Conservation (phyloP, 2,888 invertebrate genomes). For the Linyphia triangularis region DNA sequence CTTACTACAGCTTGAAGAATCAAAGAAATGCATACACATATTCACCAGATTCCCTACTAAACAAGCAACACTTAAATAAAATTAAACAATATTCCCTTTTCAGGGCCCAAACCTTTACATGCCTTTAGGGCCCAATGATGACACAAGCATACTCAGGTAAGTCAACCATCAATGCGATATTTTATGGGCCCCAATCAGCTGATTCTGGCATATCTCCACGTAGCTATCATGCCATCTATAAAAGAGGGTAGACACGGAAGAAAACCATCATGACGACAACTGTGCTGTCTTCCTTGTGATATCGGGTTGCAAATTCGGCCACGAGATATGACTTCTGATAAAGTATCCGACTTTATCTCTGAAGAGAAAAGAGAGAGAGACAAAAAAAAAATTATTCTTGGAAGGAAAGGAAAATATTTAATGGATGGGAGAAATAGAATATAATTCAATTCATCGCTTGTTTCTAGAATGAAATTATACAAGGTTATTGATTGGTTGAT, state of each 20-base stretch:
- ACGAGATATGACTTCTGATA: background rate
- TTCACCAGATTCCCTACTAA: background rate
- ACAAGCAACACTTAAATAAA: too few relatives aligned
- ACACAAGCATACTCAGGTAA: too few relatives aligned
- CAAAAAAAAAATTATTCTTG: background rate
- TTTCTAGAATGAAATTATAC: too few relatives aligned
- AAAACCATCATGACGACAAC: conserved; percentile 3
- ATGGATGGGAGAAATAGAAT: too few relatives aligned
- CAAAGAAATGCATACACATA: background rate
- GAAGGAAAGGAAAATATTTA: background rate
- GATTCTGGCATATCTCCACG: background rate
- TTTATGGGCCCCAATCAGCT: background rate
- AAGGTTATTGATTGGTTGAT: background rate
- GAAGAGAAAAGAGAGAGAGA: background rate
- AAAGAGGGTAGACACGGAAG: background rate
- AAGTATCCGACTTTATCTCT: background rate
- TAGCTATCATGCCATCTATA: background rate
- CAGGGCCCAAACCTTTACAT: too few relatives aligned
- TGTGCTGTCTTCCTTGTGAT: background rate
- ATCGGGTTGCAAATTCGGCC: background rate
- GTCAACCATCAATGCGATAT: too few relatives aligned
- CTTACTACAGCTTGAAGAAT: too few relatives aligned
- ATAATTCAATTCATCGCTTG: too few relatives aligned
- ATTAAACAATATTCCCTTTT: too few relatives aligned
- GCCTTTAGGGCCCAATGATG: too few relatives aligned